Conservation (phyloP, 2,113 vertebrate species). For the Oreocharis arfaki region DNA sequence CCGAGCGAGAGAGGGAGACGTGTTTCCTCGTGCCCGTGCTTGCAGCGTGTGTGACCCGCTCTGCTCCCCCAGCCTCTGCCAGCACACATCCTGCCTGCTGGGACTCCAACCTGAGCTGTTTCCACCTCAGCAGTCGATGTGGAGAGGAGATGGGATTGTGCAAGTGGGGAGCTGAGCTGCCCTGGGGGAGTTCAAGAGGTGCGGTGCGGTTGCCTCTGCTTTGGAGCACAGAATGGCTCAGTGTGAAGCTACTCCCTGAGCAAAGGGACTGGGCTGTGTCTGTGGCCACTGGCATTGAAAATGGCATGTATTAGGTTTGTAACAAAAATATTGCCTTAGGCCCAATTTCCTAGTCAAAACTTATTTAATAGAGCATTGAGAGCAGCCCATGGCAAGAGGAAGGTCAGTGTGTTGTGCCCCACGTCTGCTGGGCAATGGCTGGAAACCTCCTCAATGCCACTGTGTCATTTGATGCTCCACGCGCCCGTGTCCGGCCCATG, state of each 20-base stretch:
- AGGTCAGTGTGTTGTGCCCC: background rate
- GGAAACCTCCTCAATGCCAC: background rate
- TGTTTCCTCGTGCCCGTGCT: background rate
- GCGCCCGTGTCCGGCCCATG: background rate
- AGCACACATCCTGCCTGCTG: background rate
- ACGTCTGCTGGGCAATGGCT: background rate
- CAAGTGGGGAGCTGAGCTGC: rapidly evolving
- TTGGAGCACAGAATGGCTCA: background rate
- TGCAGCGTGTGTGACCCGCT: background rate
- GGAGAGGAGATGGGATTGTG: background rate
- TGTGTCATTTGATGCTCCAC: background rate
- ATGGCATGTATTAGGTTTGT: background rate
- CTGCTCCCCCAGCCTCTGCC: background rate
- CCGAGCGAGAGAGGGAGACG: background rate
- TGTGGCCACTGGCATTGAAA: background rate
- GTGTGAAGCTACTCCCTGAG: background rate
- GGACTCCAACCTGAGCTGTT: background rate
- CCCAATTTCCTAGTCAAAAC: background rate
- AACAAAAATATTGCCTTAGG: background rate
- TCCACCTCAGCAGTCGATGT: rapidly evolving
- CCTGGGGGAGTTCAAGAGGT: rapidly evolving
- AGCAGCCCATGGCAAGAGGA: background rate
- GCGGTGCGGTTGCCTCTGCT: background rate
- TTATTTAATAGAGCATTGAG: background rate
- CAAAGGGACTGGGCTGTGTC: background rate